Base-by-base conservation (phyloP, 2,888 invertebrate genomes). In the Eupithecia insigniata region DNA sequence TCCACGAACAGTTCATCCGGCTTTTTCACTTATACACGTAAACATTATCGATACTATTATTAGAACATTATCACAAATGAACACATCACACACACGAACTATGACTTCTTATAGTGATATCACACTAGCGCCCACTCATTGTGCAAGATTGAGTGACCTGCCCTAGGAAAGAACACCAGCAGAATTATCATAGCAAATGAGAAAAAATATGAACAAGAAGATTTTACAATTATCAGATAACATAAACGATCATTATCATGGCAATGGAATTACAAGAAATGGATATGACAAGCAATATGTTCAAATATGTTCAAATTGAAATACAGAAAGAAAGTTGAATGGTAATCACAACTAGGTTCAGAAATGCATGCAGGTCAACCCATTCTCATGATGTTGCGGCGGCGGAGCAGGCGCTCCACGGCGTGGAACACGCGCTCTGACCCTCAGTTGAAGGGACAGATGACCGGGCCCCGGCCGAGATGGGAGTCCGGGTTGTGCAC, bases 391-490 rank as follows among this genome's bases (percentile, higher is more conserved):
- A 94, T 91, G 84, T 93, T 92, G 82, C 93, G 92, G 83, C 93
- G 91, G 76, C 93, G 89, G 79, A 93, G 91, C 85, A 94, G 82
- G 67, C 93, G 92, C 90, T 93, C 90, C 92, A 93, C 89, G 84
- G 92, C 92, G 92, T 92, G 93, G 94, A 93, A 93, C 93, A 93
- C 94, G 94, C 94, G 94, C 88, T 90, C 91, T 82, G 92, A 92
- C 89, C 92, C 92, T 94, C 91, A 95, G 91, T 95, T 64, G 36
- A 22, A 96, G 71, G 96, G 96, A 86, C 96, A 96, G 75, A 95
- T 92, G 36, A 96, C 95, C 62, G 95, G 95, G 0, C 95, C 94
- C 0, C 95, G 94, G 76, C 89, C 95, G 90, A 80, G 96, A 55
- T 85, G 81, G 4, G 88, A 88, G 36, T 83, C 82, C 0, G 81